Base-by-base conservation (phyloP, 2,888 invertebrate species). In the Caenorhabditis uteleia region DNA sequence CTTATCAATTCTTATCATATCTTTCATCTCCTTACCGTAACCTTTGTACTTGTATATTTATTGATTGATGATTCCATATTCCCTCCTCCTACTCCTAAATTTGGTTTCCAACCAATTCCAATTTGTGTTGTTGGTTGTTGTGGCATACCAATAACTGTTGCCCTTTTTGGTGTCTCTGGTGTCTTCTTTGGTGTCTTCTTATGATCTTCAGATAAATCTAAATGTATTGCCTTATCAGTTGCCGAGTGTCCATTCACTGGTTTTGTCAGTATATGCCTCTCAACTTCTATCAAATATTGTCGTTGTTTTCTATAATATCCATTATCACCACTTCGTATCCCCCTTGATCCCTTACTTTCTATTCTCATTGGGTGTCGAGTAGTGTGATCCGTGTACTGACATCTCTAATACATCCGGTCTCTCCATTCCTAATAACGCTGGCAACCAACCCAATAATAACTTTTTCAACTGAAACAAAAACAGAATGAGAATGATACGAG, bases 381-480 rank as follows among this genome's bases (percentile, higher is more conserved):
- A 56, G 29, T 67, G 56, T 26, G 57, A 55, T 14, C 48, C 50
- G 18, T 61, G 55, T 3, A 67, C 42, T 1, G 58, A 53, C 51
- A 57, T 51, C 40, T 61, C 65, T 14, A 65, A 20, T 4, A 58
- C 58, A 21, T 77, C 71, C 3, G 78, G 78, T 21, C 79, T 55
- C 16, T 77, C 73, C 74, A 81, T 80, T 43, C 76, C 75, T 7
- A 81, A 47, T 20, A 81, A 39, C 23, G 71, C 56, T 8, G 81
- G 77, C 12, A 78, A 61, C 78, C 79, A 80, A 43, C 73, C 64
- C 27, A 81, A 57, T 2, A 81, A 66, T 20, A 81, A 29, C 12
- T 70, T 68, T 46, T 75, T 70, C 25, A 74, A 45, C 79, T 79
- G 55, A 44, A 77, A 59, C 39, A 16, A 6, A 23, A 40, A 20